These are phyloP conservation scores for Hemiprocne comata DNA, from an alignment of 2,113 vertebrate species.

Conservation along the genomic window DNA sequence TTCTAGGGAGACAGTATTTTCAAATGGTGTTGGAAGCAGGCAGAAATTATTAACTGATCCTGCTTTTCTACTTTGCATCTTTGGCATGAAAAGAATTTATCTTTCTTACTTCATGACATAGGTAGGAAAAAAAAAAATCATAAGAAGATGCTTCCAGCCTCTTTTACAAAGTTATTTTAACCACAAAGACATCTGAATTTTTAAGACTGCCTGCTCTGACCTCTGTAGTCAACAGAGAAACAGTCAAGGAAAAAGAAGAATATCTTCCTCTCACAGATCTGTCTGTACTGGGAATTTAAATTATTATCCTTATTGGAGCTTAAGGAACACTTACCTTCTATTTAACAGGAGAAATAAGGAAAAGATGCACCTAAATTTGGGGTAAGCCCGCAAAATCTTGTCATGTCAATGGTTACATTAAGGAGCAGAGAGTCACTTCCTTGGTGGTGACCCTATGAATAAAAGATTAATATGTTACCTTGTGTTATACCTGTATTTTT, in stretches of 20 bases:
- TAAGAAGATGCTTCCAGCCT: neutral
- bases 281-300: neutral
- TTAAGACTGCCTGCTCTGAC: neutral
- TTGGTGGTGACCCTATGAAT: neutral
- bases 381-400: neutral
- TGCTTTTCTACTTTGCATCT: neutral
- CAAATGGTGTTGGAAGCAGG: neutral
- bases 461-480: neutral
- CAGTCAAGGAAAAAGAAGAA: neutral
- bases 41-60: conserved; percentile 3
- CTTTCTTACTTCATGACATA: neutral
- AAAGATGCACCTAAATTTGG: neutral
- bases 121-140: neutral
- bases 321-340: neutral
- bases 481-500: neutral
- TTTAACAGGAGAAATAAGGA: neutral
- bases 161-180: neutral
- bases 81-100: neutral
- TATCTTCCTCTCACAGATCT: neutral
- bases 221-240: neutral
- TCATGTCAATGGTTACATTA: neutral
- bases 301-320: neutral
- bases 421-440: neutral
- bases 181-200: neutral
- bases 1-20: neutral